A percentile compares a stretch with the other conserved stretches of the same genome.
phyloP scores from a whole-genome alignment of 2,888 invertebrate species.

The Phytoseiulus persimilis region DNA sequence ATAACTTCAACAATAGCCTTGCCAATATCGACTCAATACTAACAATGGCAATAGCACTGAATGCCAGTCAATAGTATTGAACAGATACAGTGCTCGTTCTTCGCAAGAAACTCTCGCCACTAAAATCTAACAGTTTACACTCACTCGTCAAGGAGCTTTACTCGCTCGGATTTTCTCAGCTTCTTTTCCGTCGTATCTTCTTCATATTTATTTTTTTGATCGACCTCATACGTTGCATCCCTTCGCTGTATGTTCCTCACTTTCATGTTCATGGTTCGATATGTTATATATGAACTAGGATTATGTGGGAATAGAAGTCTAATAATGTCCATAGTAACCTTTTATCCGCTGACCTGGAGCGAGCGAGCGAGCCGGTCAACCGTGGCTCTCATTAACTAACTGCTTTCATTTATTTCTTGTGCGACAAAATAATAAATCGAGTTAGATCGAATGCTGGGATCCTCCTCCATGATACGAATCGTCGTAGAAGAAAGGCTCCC shows the following conservation, averaged over 20 bases:
- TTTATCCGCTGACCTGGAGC: background rate
- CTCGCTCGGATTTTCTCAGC: background rate
- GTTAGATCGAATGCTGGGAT: background rate
- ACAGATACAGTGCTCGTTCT: background rate
- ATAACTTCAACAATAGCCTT: background rate
- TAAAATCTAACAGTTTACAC: background rate
- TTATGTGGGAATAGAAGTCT: background rate
- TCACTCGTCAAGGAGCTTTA: background rate
- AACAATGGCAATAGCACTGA: background rate
- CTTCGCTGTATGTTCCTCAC: too few relatives aligned
- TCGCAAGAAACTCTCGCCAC: background rate
- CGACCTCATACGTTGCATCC: too few relatives aligned
- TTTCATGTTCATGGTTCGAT: too few relatives aligned
- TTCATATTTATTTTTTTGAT: too few relatives aligned
- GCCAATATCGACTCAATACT: slow-evolving; percentile 5
- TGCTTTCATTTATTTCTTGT: background rate
- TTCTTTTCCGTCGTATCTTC: too few relatives aligned
- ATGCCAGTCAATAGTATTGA: background rate
- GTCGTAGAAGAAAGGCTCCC: background rate
- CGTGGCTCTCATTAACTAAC: background rate
- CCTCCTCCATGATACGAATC: background rate
- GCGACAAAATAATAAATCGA: slow-evolving; percentile 5
- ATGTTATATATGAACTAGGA: too few relatives aligned
- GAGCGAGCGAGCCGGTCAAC: background rate
- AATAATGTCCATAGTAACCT: background rate